A percentile compares a stretch with the other conserved stretches of the same genome.
These are phyloP conservation scores for Nymphalis polychloros DNA, from an alignment of 2,888 invertebrate species.

Conservation along the genomic window DNA sequence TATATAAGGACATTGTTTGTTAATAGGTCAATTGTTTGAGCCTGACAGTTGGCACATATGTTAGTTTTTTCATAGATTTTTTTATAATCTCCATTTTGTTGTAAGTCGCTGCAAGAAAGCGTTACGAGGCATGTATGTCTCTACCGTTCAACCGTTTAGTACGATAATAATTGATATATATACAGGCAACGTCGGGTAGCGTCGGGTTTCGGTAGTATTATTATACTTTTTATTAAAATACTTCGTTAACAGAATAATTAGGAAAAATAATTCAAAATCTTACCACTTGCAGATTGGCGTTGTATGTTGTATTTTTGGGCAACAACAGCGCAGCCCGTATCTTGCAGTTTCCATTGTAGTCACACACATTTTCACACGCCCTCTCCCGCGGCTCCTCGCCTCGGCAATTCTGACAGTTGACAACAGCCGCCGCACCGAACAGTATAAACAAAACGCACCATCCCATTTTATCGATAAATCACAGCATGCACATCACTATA, in stretches of 20 bases:
- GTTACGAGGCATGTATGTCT: no score
- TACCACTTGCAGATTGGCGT: constrained; percentile 79
- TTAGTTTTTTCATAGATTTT: no score
- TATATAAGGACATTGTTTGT: no score
- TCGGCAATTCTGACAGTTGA: constrained; percentile 61
- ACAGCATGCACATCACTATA: constrained; percentile 47
- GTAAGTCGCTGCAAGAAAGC: no score
- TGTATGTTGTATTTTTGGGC: constrained; percentile 80
- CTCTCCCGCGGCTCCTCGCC: constrained; percentile 61
- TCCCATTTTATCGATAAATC: constrained; percentile 56
- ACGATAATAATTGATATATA: no score
- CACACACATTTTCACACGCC: constrained; percentile 77
- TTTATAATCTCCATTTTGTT: no score
- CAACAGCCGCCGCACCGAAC: constrained; percentile 41
- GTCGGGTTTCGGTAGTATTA: no score
- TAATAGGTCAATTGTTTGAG: no score
- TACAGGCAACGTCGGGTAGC: no score
- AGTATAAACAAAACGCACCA: constrained; percentile 54
- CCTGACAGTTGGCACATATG: no score
- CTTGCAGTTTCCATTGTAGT: constrained; percentile 76
- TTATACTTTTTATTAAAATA: no score
- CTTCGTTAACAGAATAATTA: not conserved
- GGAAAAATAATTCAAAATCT: constrained; percentile 46
- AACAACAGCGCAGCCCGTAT: constrained; percentile 85
- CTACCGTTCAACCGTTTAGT: no score